Base-by-base conservation (phyloP, 2,888 invertebrate species). In the Tenthredo distinguenda region DNA sequence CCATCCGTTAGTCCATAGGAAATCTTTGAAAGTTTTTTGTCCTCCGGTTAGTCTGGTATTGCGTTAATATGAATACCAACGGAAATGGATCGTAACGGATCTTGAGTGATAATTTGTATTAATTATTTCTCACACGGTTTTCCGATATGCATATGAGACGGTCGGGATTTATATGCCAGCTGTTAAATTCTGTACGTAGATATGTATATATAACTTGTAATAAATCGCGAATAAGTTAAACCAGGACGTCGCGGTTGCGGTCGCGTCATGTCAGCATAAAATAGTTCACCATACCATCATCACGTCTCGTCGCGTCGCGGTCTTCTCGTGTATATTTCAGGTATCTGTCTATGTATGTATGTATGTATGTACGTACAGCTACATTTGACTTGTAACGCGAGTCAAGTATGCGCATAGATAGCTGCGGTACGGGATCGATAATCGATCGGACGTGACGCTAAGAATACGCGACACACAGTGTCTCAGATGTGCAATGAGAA, bases 391-490 rank as follows among this genome's bases (percentile, higher is more conserved):
- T n/a, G 79, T 79, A 79, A 79, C 37, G 50, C 79, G 79, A 79
- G 43, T 79, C 55, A 79, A 79, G 58, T 79, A 79, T 79, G 79
- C 79, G 79, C 79, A 79, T 79, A 79, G 79, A 79, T 79, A 79
- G 79, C 10, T n/a, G 34, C 7, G 55, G 34, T 34, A 18, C 15
- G 37, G 18, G 50, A 79, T 79, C 79, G 79, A 79, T 50, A 58
- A 79, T 79, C 79, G 79, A 4, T 79, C 79, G 79, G 55, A 79
- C 79, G 79, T 79, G 79, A 79, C 34, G 34, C 4, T 79, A 47
- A 79, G 50, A 79, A 37, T 58, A 79, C 31, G 37, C 79, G 55
- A 79, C 58, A 47, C 5, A n/a, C 18, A 18, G n/a, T 50, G 76
- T 15, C 18, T 31, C 31, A 37, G 47, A 47, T 18, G n/a, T 72